These are phyloP conservation scores for Plumapathes pennacea DNA, from an alignment of 92 coral and sea anemone genomes.

Conservation along the genomic window DNA sequence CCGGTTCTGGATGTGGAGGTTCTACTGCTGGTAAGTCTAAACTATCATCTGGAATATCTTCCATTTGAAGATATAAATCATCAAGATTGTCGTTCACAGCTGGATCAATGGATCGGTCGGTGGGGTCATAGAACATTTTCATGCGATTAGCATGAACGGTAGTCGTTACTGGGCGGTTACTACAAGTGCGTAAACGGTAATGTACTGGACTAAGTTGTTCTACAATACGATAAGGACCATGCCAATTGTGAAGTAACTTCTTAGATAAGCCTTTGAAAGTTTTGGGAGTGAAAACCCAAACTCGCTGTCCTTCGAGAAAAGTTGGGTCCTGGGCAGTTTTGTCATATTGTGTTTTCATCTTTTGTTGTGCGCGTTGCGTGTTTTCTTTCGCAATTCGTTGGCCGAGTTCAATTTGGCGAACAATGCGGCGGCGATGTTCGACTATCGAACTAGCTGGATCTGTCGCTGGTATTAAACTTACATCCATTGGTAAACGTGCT, in stretches of 20 bases:
- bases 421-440: conserved; percentile 12
- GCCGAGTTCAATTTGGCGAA: conserved; percentile 3
- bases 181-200: conserved; percentile 6
- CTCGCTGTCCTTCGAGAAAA: conserved; percentile 10
- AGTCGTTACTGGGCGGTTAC: conserved; percentile 12
- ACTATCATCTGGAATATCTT: neutral
- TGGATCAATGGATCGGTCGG: conserved; percentile 7
- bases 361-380: conserved; percentile 2
- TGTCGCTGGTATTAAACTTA: neutral
- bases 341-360: conserved; percentile 9
- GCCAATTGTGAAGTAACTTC: conserved; percentile 17
- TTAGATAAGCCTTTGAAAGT: conserved; percentile 4
- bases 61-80: neutral
- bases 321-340: neutral
- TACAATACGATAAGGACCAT: conserved; percentile 6
- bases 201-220: conserved; percentile 29
- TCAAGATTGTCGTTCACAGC: neutral
- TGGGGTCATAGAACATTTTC: conserved; percentile 13
- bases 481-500: conserved; percentile 1
- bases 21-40: neutral
- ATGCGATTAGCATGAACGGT: conserved; percentile 25
- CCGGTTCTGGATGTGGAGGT: too few relatives aligned
- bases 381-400: conserved; percentile 9
- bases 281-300: conserved; percentile 25
- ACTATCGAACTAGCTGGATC: neutral